A percentile compares a stretch with the other conserved stretches of the same genome.
phyloP scores from a whole-genome alignment of 2,797 vertebrate genomes.

The Linurgus olivaceus region DNA sequence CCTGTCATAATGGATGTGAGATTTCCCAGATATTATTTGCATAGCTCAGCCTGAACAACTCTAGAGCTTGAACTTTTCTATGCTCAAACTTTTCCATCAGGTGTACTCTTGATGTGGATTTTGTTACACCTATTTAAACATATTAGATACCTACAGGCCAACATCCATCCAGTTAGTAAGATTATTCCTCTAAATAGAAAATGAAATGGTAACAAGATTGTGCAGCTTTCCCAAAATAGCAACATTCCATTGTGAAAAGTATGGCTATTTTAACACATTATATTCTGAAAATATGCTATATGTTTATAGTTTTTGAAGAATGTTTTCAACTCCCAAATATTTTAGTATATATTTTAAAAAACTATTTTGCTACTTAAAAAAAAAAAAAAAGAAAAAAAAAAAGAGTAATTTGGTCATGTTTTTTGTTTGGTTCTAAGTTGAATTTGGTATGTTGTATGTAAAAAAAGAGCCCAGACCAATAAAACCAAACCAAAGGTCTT shows the following conservation, averaged over 20 bases:
- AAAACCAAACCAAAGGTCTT: not conserved
- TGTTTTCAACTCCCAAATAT: conserved; percentile 13
- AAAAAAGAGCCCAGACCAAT: not conserved
- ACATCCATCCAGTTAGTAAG: not conserved
- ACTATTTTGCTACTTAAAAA: not conserved
- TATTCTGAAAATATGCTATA: not conserved
- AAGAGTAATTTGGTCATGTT: not conserved
- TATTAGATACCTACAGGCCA: not conserved
- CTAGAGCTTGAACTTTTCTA: not conserved
- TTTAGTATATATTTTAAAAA: not conserved
- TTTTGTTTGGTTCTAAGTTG: not conserved
- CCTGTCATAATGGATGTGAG: not conserved
- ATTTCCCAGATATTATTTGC: not conserved
- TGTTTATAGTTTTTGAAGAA: not conserved
- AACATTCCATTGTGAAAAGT: not conserved
- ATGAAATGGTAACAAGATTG: not conserved
- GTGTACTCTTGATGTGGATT: not conserved
- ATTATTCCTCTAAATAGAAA: not conserved
- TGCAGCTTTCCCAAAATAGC: not conserved
- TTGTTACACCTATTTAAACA: not conserved
- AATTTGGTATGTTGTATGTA: not conserved
- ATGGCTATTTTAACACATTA: not conserved
- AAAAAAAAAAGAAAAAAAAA: not conserved
- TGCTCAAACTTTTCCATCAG: not conserved
- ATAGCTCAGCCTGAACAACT: not conserved